phyloP scores from a whole-genome alignment of 2,888 invertebrate species.

The Trichopria drosophilae region DNA sequence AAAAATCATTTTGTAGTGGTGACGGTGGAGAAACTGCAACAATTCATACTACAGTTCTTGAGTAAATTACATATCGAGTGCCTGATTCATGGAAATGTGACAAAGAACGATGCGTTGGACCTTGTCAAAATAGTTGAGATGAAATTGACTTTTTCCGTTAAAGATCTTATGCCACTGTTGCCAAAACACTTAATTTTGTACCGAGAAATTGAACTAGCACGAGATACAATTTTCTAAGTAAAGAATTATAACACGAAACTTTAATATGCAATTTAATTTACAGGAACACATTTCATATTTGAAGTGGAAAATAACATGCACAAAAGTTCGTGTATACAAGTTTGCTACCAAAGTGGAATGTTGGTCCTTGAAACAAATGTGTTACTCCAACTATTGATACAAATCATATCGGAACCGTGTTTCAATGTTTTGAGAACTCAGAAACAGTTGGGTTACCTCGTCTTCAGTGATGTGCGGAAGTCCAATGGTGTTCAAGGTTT shows the following conservation, averaged over 20 bases:
- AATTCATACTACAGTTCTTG: slow-evolving; percentile 79
- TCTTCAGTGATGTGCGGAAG: slow-evolving; percentile 82
- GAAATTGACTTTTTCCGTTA: slow-evolving; percentile 59
- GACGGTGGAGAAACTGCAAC: slow-evolving; percentile 74
- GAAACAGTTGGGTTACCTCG: slow-evolving; percentile 94
- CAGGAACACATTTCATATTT: slow-evolving; percentile 75
- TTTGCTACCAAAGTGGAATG: slow-evolving; percentile 85
- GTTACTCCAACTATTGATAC: slow-evolving; percentile 80
- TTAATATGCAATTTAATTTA: slow-evolving; percentile 31
- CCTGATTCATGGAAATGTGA: slow-evolving; percentile 86
- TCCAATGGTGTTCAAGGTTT: slow-evolving; percentile 85
- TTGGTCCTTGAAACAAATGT: slow-evolving; percentile 76
- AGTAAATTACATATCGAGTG: slow-evolving; percentile 86
- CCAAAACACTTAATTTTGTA: slow-evolving; percentile 80
- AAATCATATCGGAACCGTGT: slow-evolving; percentile 88
- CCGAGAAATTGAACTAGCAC: slow-evolving; percentile 84
- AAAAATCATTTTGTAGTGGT: slow-evolving; percentile 64
- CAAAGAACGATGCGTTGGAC: slow-evolving; percentile 71
- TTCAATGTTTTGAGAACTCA: slow-evolving; percentile 88
- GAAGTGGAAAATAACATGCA: slow-evolving; percentile 81
- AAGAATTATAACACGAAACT: slow-evolving; percentile 4
- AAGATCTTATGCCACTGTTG: slow-evolving; percentile 68
- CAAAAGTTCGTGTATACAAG: slow-evolving; percentile 81
- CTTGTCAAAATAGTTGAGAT: slow-evolving; percentile 73
- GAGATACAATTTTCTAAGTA: slow-evolving; percentile 63